Percentiles rank a stretch among this genome's conserved stretches.
These are phyloP conservation scores for Eupristina koningsbergeri DNA, from an alignment of 1,140 invertebrate species.

Conservation along the genomic window DNA sequence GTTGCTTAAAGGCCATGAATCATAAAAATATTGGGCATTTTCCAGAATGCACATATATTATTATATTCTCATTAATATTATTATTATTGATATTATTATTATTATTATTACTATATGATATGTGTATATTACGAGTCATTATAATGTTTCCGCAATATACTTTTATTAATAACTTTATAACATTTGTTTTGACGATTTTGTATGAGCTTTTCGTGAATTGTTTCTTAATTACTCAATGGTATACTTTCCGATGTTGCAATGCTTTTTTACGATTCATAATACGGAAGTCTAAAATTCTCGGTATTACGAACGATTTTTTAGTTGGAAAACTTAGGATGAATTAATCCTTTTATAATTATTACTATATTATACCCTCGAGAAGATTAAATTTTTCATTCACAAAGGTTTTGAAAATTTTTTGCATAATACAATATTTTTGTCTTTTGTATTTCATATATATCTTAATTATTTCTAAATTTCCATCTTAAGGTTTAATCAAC, in stretches of 20 bases:
- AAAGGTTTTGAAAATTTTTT: not conserved
- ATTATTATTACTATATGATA: too few species aligned
- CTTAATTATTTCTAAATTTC: too few species aligned
- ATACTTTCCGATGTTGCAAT: constrained; percentile 13
- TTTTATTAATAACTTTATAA: not conserved
- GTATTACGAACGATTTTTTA: not conserved
- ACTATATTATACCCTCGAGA: not conserved
- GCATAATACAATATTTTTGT: not conserved
- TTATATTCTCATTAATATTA: too few species aligned
- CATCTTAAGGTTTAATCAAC: too few species aligned
- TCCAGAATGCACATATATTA: too few species aligned
- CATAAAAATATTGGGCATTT: not conserved
- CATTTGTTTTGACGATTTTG: not conserved
- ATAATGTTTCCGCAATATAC: not conserved
- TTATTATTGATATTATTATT: too few species aligned
- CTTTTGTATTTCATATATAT: too few species aligned
- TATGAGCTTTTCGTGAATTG: constrained; percentile 7
- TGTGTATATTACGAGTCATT: not conserved
- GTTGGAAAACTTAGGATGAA: not conserved
- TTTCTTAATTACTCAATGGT: constrained; percentile 17
- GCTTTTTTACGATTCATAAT: constrained; percentile 2
- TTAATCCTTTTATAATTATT: not conserved
- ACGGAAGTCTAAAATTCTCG: constrained; percentile 22
- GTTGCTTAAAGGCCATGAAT: not conserved
- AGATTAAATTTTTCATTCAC: not conserved